Base-by-base conservation (phyloP, 2,113 vertebrate genomes). In the Passer domesticus region DNA sequence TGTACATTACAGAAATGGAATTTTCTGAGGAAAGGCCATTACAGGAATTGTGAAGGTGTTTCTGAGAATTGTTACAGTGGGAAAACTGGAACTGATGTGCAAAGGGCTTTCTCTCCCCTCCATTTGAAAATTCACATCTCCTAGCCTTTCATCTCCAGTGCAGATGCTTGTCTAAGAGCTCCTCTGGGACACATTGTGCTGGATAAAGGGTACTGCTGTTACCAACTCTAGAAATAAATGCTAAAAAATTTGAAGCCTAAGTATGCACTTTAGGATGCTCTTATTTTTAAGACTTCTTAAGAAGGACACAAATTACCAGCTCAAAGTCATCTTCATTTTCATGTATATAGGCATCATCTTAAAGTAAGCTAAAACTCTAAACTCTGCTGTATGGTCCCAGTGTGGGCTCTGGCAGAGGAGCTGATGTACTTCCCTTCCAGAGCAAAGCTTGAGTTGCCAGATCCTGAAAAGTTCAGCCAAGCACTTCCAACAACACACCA, bases 361-460 rank as follows among this genome's bases (percentile, higher is more conserved):
- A 23, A 72, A 66, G 27, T 15, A 28, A 72, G 15, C 5, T 49
- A 8, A 77, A 37, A 37, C 35, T 37, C 35, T 37, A 37, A 91
- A 22, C 52, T 50, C 31, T n/a, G 0, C 19, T 33, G 9, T 14
- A 5, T 33, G 15, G 13, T 76, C 41, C 52, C 35, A 31, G 0
- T 10, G 53, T 12, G 68, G 62, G 53, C 39, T 75, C 39, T 92
- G 66, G 13, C 44, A 87, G 18, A 75, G 64, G 50, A 55, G 43
- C 18, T 63, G 47, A 33, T 52, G 43, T 21, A 2, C 39, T 70
- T 81, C 78, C 23, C 44, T 67, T 63, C 33, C 58, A 64, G 49
- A 4, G 11, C 17, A 82, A 41, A n/a, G 7, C 37, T 66, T 24
- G 41, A n/a, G 15, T 23, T 70, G 25, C 41, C 53, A 33, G 15